Percentiles rank a stretch among this genome's conserved stretches.
phyloP scores from a whole-genome alignment of 2,797 vertebrate genomes.

The Dendrocincla fuliginosa region DNA sequence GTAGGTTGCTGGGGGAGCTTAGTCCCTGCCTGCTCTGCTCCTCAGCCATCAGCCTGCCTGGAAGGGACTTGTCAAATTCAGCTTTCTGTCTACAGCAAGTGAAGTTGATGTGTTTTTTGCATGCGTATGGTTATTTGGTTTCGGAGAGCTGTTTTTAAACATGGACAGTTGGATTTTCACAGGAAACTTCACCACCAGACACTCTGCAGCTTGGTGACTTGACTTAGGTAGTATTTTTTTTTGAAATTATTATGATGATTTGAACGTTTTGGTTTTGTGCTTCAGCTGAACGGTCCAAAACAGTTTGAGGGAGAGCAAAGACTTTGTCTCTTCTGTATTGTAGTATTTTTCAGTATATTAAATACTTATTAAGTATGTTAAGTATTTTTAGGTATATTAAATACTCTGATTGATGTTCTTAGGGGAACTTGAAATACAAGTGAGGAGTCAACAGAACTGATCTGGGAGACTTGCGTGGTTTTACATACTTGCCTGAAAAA shows the following conservation, averaged over 20 bases:
- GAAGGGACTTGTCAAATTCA: background rate
- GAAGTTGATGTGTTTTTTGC: background rate
- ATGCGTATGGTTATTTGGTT: background rate
- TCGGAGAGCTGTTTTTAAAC: background rate
- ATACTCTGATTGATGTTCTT: background rate
- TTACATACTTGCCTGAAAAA: background rate
- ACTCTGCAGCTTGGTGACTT: background rate
- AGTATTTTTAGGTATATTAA: background rate
- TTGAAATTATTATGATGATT: accelerated
- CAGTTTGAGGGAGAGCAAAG: background rate
- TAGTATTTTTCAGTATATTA: background rate
- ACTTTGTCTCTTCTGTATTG: background rate
- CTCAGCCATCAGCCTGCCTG: conserved; percentile 1
- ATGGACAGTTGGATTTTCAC: background rate
- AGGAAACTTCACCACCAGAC: background rate
- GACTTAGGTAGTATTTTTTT: background rate
- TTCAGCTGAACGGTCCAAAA: background rate
- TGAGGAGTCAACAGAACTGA: background rate
- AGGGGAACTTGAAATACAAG: background rate
- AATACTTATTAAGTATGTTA: background rate
- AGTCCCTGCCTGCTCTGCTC: background rate
- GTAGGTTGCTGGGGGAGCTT: background rate
- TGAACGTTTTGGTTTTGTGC: background rate
- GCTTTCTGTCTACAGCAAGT: background rate
- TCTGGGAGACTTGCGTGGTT: background rate